Conservation (phyloP, 2,113 vertebrate species). For the Notothenia rossii region DNA sequence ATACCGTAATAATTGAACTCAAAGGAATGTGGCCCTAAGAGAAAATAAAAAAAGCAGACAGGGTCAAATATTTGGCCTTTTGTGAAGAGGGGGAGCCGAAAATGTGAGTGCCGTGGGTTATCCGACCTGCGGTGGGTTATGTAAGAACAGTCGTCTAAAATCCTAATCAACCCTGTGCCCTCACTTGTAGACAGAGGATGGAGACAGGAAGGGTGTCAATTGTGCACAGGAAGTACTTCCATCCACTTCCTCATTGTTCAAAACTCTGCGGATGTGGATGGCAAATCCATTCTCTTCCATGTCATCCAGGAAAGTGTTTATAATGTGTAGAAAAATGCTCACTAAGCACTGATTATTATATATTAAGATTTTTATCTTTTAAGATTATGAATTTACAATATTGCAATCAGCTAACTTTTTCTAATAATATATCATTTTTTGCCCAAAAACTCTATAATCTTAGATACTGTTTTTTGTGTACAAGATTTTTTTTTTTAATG, state of each 20-base stretch:
- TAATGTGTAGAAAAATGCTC: not conserved
- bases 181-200: conserved; percentile 62
- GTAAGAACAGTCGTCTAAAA: conserved; percentile 31
- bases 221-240: conserved; percentile 62
- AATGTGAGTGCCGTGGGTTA: conserved; percentile 14
- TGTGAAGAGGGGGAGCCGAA: conserved; percentile 39
- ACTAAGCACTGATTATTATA: too few species aligned
- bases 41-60: conserved; percentile 56
- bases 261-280: conserved; percentile 48
- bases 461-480: too few species aligned
- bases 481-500: too few species aligned
- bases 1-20: conserved; percentile 25
- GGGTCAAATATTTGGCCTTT: conserved; percentile 71
- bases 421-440: too few species aligned
- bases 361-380: too few species aligned
- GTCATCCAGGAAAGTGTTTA: conserved; percentile 50
- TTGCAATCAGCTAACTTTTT: too few species aligned
- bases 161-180: conserved; percentile 43
- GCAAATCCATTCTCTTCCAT: conserved; percentile 30
- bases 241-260: conserved; percentile 63
- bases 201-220: conserved; percentile 79
- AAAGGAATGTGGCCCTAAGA: conserved; percentile 55
- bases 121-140: conserved; percentile 7
- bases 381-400: too few species aligned
- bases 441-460: too few species aligned